phyloP scores from a whole-genome alignment of 2,797 vertebrate species.

The Enteromius anoplus region DNA sequence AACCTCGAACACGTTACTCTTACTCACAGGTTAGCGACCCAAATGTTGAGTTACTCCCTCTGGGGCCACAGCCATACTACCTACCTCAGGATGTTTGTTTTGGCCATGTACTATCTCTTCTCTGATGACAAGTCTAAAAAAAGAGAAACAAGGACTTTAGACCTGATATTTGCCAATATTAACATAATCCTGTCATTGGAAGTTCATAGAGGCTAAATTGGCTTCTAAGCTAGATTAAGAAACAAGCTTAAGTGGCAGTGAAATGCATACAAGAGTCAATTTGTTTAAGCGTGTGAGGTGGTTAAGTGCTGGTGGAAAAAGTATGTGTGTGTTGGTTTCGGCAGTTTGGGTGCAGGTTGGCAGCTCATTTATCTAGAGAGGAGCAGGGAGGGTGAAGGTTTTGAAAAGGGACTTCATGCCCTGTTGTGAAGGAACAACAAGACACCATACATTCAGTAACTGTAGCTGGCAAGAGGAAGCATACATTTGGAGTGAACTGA shows the following conservation, averaged over 20 bases:
- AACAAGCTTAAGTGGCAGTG: neutral
- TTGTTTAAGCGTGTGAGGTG: neutral
- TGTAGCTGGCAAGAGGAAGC: neutral
- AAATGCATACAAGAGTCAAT: neutral
- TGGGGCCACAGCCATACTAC: neutral
- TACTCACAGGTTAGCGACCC: constrained; percentile 19
- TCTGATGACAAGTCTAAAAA: neutral
- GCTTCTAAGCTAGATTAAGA: neutral
- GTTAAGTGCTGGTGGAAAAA: neutral
- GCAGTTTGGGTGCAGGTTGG: neutral
- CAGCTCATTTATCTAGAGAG: neutral
- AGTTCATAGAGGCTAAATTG: neutral
- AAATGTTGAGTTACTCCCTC: neutral
- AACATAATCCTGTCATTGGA: neutral
- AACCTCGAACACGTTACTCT: neutral
- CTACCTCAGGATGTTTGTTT: neutral
- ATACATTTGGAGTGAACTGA: neutral
- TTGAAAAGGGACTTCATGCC: constrained; percentile 4
- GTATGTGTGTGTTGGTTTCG: neutral
- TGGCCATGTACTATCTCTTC: neutral
- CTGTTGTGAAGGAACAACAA: neutral
- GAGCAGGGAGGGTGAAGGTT: neutral
- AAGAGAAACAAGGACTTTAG: neutral
- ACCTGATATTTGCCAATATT: neutral
- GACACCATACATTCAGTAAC: neutral